phyloP scores from a whole-genome alignment of 1,140 invertebrate genomes.

The Ridgeia piscesae region DNA sequence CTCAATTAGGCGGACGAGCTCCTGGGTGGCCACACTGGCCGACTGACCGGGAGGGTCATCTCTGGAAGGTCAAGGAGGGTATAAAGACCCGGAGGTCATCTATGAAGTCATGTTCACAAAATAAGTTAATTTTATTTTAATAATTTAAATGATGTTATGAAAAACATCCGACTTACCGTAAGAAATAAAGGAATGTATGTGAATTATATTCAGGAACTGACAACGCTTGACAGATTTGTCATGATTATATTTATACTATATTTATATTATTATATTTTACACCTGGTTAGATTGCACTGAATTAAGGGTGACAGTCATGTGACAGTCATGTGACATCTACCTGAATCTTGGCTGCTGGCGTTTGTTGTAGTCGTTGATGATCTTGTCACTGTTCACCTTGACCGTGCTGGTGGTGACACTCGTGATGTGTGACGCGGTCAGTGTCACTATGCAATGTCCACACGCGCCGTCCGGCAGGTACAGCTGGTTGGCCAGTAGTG shows the following conservation, averaged over 20 bases:
- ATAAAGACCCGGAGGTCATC: background rate
- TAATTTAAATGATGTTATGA: no score
- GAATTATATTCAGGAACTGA: no score
- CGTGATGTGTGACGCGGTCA: slow-evolving; percentile 61
- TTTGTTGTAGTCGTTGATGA: slow-evolving; percentile 78
- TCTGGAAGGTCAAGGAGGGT: slow-evolving; percentile 33
- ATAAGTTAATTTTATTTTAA: no score
- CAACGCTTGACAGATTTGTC: no score
- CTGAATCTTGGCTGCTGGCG: slow-evolving; percentile 74
- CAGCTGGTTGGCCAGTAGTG: slow-evolving; percentile 49
- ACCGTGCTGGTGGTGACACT: slow-evolving; percentile 66
- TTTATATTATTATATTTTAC: no score
- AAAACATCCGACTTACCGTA: no score
- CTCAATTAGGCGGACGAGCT: slow-evolving; percentile 51
- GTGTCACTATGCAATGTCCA: slow-evolving; percentile 60
- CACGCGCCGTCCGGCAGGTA: slow-evolving; percentile 63
- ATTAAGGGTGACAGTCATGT: background rate
- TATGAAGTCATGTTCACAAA: no score
- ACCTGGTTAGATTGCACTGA: no score
- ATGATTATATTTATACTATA: no score
- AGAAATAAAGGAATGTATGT: no score
- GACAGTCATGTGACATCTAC: slow-evolving; percentile 45
- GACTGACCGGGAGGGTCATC: slow-evolving; percentile 54
- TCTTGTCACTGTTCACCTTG: slow-evolving; percentile 68
- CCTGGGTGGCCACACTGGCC: slow-evolving; percentile 47